Evolutionary conservation across 1,140 invertebrate genomes (phyloP).

Genomic region (Cherax quadricarinatus): DNA sequence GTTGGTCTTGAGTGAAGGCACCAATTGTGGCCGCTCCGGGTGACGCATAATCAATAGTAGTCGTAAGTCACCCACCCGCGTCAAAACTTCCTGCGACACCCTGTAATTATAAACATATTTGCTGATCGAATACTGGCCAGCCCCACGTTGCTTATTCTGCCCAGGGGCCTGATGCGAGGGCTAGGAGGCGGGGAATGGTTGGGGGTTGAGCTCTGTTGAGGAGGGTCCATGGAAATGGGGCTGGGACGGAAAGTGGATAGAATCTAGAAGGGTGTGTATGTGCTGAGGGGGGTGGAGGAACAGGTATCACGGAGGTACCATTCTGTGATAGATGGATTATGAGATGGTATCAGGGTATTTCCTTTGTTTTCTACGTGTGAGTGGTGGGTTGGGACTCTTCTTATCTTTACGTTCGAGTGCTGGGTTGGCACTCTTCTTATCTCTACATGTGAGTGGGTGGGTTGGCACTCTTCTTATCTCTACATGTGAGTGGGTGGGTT

Average conservation of each 20-base stretch:
- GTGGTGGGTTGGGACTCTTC: neutral
- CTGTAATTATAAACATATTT: slow-evolving; percentile 66
- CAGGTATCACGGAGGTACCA: slow-evolving; percentile 21
- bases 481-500: no score
- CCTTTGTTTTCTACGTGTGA: slow-evolving; percentile 35
- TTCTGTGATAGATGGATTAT: slow-evolving; percentile 33
- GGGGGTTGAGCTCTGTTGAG: neutral
- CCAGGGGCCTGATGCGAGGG: neutral
- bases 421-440: no score
- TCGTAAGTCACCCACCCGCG: slow-evolving; percentile 58
- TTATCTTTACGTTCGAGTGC: no score
- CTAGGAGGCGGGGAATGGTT: neutral
- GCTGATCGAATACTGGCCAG: slow-evolving; percentile 54
- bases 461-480: no score
- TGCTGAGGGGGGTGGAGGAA: neutral
- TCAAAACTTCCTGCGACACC: slow-evolving; percentile 65
- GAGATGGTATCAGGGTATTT: slow-evolving; percentile 34
- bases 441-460: no score
- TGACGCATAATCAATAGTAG: slow-evolving; percentile 67
- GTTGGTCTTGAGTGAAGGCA: slow-evolving; percentile 50
- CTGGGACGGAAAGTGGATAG: neutral
- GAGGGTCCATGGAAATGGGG: neutral
- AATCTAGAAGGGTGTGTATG: neutral
- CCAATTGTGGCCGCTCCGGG: slow-evolving; percentile 53
- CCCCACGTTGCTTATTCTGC: slow-evolving; percentile 35